Evolutionary conservation across 2,888 invertebrate genomes (phyloP).

Genomic region (Nineta flava): DNA sequence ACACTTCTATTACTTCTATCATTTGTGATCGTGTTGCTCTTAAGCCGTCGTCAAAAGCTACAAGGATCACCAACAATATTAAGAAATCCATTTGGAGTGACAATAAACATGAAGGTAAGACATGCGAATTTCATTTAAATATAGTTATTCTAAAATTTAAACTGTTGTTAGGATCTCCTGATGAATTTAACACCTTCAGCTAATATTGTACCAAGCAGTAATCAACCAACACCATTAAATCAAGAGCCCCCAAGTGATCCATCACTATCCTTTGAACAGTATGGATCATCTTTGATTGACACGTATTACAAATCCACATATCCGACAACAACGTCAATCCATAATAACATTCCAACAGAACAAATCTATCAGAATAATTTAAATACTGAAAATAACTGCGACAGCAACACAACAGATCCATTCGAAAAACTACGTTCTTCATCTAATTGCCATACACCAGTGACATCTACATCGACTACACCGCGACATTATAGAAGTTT

Average conservation of each 20-base stretch:
- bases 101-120: conserved; percentile 49
- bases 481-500: conserved; percentile 26
- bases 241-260: conserved; percentile 24
- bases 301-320: conserved; percentile 35
- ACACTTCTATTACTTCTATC: conserved; percentile 44
- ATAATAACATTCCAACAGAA: conserved; percentile 14
- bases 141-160: background rate
- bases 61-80: conserved; percentile 43
- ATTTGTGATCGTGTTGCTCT: conserved; percentile 42
- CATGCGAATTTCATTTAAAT: background rate
- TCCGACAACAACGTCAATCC: conserved; percentile 29
- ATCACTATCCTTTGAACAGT: conserved; percentile 31
- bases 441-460: conserved; percentile 13
- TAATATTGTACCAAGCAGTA: conserved; percentile 20
- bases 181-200: conserved; percentile 38
- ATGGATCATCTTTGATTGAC: conserved; percentile 32
- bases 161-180: conserved; percentile 32
- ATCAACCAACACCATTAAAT: conserved; percentile 26
- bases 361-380: conserved; percentile 15
- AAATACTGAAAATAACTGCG: background rate
- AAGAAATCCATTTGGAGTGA: conserved; percentile 44
- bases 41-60: conserved; percentile 40
- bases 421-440: background rate
- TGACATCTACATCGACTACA: conserved; percentile 15
- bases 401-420: background rate